phyloP scores from a whole-genome alignment of 2,797 vertebrate species.

The Chloroceryle inda region DNA sequence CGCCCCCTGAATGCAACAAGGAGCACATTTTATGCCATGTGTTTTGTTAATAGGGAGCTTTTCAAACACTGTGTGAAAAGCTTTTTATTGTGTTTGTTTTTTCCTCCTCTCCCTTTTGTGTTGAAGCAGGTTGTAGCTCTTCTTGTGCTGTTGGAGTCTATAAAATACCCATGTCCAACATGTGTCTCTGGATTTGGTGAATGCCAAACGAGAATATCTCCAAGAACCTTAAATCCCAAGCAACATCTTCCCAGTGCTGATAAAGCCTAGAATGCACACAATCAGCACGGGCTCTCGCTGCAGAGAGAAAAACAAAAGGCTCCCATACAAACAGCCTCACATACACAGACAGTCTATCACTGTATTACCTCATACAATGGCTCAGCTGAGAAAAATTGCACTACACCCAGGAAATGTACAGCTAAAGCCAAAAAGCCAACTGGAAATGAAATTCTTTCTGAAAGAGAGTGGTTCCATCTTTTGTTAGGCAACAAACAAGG shows the following conservation, averaged over 20 bases:
- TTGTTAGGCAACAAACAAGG: background rate
- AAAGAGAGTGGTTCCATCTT: background rate
- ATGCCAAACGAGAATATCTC: constrained; percentile 52
- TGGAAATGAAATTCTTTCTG: constrained; percentile 27
- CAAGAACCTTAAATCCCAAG: constrained; percentile 71
- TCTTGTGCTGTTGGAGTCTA: constrained; percentile 39
- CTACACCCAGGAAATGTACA: background rate
- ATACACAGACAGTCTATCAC: constrained; percentile 31
- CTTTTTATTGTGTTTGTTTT: constrained; percentile 72
- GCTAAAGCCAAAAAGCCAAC: constrained; percentile 35
- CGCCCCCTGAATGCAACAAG: background rate
- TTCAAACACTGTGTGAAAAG: constrained; percentile 76
- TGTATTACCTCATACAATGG: constrained; percentile 37
- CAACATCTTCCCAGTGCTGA: constrained; percentile 67
- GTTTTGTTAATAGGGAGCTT: constrained; percentile 74
- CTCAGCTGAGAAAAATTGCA: constrained; percentile 41
- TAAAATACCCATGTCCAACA: constrained; percentile 62
- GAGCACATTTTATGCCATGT: constrained; percentile 53
- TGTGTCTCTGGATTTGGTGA: constrained; percentile 21
- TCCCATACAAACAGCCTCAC: constrained; percentile 55
- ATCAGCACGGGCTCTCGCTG: constrained; percentile 31
- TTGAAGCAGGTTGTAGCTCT: constrained; percentile 51
- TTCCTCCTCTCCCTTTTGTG: constrained; percentile 65
- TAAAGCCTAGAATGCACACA: constrained; percentile 62
- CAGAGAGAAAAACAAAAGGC: constrained; percentile 70